Evolutionary conservation across 2,888 invertebrate genomes (phyloP).

Genomic region (Amorpha juglandis): DNA sequence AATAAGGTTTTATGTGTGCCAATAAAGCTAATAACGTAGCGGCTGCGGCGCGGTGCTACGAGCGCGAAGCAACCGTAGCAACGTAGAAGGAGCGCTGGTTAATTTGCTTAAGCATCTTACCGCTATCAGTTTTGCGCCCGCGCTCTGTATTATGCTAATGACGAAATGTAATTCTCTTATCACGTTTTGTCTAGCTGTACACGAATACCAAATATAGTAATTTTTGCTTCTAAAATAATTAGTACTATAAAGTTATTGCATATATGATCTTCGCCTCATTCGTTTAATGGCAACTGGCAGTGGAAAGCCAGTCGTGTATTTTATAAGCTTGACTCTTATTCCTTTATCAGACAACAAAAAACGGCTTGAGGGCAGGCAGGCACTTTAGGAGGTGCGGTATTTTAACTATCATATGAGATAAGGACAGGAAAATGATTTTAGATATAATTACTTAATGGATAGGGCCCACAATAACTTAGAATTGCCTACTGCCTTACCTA

Average conservation of each 20-base stretch:
- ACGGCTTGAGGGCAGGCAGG: too few species aligned
- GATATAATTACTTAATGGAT: too few species aligned
- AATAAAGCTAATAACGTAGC: constrained; percentile 56
- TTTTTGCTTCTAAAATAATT: background rate
- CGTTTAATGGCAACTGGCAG: background rate
- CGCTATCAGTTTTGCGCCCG: constrained; percentile 78
- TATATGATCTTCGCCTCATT: background rate
- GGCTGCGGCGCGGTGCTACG: constrained; percentile 39
- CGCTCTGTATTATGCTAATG: constrained; percentile 79
- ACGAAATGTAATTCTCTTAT: constrained; percentile 77
- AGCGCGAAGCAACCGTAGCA: constrained; percentile 41
- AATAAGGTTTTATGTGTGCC: constrained; percentile 41
- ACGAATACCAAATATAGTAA: constrained; percentile 34
- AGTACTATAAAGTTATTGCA: background rate
- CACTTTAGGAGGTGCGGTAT: too few species aligned
- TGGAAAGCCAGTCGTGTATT: background rate
- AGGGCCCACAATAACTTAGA: too few species aligned
- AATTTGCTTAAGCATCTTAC: constrained; percentile 82
- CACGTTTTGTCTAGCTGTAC: constrained; percentile 67
- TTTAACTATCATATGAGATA: too few species aligned
- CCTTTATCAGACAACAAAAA: too few species aligned
- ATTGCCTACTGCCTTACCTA: too few species aligned
- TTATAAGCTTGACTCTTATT: background rate
- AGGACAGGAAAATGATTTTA: too few species aligned
- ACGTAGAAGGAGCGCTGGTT: constrained; percentile 58